Percentiles rank a stretch among this genome's conserved stretches.
Conservation (phyloP, 1,140 invertebrate genomes). For the Ruditapes philippinarum region DNA sequence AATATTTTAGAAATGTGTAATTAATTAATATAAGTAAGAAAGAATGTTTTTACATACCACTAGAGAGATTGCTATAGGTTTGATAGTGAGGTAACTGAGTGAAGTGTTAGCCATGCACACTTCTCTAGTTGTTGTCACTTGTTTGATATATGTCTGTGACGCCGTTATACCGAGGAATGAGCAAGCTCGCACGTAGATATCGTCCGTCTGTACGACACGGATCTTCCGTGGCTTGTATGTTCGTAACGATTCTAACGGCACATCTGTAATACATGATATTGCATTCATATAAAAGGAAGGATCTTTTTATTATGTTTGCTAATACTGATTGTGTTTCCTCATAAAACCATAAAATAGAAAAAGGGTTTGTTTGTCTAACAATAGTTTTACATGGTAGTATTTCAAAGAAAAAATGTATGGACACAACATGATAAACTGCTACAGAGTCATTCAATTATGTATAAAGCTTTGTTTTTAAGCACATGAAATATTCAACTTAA, state of each 20-base stretch:
- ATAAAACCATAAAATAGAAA: too few relatives aligned
- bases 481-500: too few relatives aligned
- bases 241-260: conserved; percentile 27
- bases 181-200: conserved; percentile 70
- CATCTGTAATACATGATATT: background rate
- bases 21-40: background rate
- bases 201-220: conserved; percentile 25
- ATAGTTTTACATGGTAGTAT: too few relatives aligned
- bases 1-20: too few relatives aligned
- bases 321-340: too few relatives aligned
- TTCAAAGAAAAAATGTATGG: too few relatives aligned
- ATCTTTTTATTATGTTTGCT: too few relatives aligned
- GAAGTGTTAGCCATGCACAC: conserved; percentile 60
- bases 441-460: too few relatives aligned
- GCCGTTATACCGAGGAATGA: conserved; percentile 48
- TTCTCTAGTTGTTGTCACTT: conserved; percentile 38
- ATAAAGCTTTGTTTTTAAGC: too few relatives aligned
- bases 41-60: conserved; percentile 69
- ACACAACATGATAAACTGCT: too few relatives aligned
- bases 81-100: conserved; percentile 63
- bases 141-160: conserved; percentile 67
- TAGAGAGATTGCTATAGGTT: conserved; percentile 72
- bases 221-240: background rate
- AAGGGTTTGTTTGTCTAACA: too few relatives aligned
- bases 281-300: background rate